A percentile compares a stretch with the other conserved stretches of the same genome.
Evolutionary conservation across 2,113 vertebrate genomes (phyloP).

Genomic region (Polypterus bichir): DNA sequence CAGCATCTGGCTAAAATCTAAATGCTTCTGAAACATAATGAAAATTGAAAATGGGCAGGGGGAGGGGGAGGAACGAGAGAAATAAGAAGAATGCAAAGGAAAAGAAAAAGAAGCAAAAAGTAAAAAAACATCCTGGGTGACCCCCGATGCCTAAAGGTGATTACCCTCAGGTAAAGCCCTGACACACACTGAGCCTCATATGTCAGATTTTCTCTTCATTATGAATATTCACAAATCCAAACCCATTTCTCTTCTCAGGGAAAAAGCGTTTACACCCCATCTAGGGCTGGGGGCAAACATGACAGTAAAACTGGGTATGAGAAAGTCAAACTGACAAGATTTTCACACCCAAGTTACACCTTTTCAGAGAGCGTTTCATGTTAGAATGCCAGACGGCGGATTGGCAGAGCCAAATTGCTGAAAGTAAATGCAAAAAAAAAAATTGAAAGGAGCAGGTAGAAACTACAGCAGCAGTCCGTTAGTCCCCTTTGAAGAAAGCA

Average conservation of each 20-base stretch:
- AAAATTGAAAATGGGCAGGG: conserved; percentile 42
- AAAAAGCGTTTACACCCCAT: no score
- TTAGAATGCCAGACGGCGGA: no score
- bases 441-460: background rate
- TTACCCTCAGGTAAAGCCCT: conserved; percentile 40
- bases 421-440: background rate
- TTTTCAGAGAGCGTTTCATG: background rate
- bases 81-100: conserved; percentile 41
- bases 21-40: conserved; percentile 68
- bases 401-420: no score
- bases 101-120: no score
- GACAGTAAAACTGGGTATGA: conserved; percentile 33
- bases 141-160: conserved; percentile 39
- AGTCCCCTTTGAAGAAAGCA: no score
- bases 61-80: conserved; percentile 36
- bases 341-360: conserved; percentile 31
- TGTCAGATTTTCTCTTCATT: no score
- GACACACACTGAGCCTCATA: no score
- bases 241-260: no score
- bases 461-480: background rate
- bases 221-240: no score
- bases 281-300: conserved; percentile 24
- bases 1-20: conserved; percentile 72
- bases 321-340: conserved; percentile 1
- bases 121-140: no score